Evolutionary conservation across 2,797 vertebrate species (phyloP).

Genomic region (Tiaroga cobitis): DNA sequence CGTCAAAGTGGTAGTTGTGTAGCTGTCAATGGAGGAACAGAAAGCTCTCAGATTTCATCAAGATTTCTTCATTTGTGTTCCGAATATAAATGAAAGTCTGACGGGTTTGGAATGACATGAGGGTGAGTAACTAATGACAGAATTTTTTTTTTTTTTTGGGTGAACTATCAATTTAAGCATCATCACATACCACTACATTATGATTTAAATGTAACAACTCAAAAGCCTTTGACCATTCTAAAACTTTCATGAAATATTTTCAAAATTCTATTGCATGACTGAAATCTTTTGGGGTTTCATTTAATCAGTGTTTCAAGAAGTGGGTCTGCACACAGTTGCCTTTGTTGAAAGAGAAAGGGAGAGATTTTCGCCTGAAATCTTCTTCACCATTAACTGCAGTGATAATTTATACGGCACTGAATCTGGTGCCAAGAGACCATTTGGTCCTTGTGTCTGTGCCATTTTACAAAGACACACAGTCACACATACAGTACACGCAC

Average conservation of each 20-base stretch:
- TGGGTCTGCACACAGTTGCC: not conserved
- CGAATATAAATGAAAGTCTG: too few species aligned
- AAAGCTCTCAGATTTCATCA: too few species aligned
- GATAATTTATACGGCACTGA: constrained; percentile 57
- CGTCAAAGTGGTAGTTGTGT: too few species aligned
- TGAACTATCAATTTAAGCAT: not conserved
- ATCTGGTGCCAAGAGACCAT: constrained; percentile 65
- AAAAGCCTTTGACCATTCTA: not conserved
- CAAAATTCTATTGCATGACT: not conserved
- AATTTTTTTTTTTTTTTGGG: too few species aligned
- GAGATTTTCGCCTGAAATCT: constrained; percentile 37
- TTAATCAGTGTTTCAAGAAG: constrained; percentile 1
- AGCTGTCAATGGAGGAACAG: too few species aligned
- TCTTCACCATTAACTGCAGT: constrained; percentile 50
- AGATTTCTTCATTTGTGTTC: too few species aligned
- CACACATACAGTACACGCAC: constrained; percentile 47
- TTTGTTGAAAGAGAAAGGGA: constrained; percentile 24
- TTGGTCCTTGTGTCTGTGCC: constrained; percentile 63
- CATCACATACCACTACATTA: not conserved
- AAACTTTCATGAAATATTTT: not conserved
- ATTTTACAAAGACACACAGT: constrained; percentile 50
- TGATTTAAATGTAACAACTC: not conserved
- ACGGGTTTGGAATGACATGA: too few species aligned
- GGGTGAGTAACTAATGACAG: too few species aligned
- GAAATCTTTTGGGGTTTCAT: not conserved